Evolutionary conservation across 2,888 invertebrate species (phyloP).

Genomic region (Agonum fuliginosum): DNA sequence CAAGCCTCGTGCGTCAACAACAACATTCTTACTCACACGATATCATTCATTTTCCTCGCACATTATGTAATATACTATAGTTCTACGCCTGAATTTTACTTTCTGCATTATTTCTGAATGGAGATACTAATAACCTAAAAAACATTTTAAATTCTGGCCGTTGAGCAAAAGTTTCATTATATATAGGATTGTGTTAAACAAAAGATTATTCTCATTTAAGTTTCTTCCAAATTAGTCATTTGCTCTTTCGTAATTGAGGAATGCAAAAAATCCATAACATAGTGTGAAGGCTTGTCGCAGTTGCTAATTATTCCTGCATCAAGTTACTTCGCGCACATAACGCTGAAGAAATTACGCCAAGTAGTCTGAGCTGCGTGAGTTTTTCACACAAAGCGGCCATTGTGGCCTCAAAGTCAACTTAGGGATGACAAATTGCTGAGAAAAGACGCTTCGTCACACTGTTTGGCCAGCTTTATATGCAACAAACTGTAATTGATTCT

Average conservation of each 20-base stretch:
- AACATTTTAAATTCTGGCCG: too few species aligned
- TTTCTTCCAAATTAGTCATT: background rate
- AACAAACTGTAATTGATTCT: slow-evolving; percentile 13
- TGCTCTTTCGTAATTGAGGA: background rate
- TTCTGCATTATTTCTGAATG: too few species aligned
- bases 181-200: too few species aligned
- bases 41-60: too few species aligned
- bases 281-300: slow-evolving; percentile 15
- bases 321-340: too few species aligned
- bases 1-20: too few species aligned
- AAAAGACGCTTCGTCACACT: slow-evolving; percentile 30
- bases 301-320: slow-evolving; percentile 39
- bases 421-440: slow-evolving; percentile 41
- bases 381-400: slow-evolving; percentile 15
- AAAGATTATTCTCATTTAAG: background rate
- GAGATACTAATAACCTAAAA: too few species aligned
- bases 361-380: background rate
- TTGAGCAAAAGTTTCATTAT: too few species aligned
- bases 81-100: too few species aligned
- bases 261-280: background rate
- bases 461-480: slow-evolving; percentile 23
- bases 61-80: too few species aligned
- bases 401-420: background rate
- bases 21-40: too few species aligned
- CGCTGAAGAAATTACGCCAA: slow-evolving; percentile 34